Evolutionary conservation across 2,888 invertebrate genomes (phyloP).

Genomic region (Drosophila pullipes): DNA sequence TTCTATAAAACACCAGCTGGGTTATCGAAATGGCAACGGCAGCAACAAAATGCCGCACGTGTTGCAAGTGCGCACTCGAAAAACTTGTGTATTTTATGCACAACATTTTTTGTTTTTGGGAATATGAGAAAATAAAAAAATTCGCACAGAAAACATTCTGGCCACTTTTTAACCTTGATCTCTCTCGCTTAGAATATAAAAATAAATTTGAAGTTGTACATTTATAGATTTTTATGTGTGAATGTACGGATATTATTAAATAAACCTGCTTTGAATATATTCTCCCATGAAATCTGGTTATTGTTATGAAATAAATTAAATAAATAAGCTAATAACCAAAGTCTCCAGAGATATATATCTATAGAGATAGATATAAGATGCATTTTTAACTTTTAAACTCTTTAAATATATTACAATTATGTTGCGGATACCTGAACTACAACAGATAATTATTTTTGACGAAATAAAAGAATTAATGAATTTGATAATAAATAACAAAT

Average conservation of each 20-base stretch:
- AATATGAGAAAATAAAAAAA: neutral
- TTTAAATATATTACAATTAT: neutral
- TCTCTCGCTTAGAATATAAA: neutral
- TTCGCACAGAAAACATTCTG: constrained; percentile 1
- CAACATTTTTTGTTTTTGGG: constrained; percentile 9
- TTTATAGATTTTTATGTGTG: neutral
- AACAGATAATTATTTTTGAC: neutral
- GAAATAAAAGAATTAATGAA: fast-evolving
- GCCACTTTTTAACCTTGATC: constrained; percentile 6
- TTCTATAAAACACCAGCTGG: constrained; percentile 37
- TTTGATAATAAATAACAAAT: neutral
- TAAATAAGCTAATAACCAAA: neutral
- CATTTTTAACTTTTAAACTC: neutral
- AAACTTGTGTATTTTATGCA: constrained; percentile 23
- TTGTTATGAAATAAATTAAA: neutral
- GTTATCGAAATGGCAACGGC: constrained; percentile 19
- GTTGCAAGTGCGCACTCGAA: constrained; percentile 36
- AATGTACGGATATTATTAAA: neutral
- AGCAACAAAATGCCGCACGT: constrained; percentile 39
- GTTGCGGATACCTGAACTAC: neutral
- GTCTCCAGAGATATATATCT: neutral
- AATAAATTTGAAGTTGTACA: neutral
- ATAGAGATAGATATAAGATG: neutral
- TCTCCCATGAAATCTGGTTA: neutral
- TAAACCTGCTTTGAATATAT: neutral